Conservation (phyloP, 2,113 vertebrate species). For the Symphodus melops region DNA sequence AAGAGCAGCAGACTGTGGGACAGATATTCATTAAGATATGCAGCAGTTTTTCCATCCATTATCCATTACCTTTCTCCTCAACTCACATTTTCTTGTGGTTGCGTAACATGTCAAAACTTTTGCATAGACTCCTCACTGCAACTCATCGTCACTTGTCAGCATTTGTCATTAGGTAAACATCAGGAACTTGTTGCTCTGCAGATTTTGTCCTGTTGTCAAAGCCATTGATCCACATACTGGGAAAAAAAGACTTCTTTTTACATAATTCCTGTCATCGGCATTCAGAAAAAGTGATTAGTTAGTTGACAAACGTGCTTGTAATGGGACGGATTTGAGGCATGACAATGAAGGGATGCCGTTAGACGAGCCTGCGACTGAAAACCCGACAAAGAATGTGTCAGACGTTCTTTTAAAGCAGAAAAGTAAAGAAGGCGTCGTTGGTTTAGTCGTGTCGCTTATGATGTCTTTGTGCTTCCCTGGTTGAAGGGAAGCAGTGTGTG, state of each 20-base stretch:
- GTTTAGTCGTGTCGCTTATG: slow-evolving; percentile 14
- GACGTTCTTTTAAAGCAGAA: slow-evolving; percentile 4
- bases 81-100: too few species aligned
- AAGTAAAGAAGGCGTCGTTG: neutral
- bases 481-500: neutral
- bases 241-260: neutral
- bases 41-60: too few species aligned
- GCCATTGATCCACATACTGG: too few species aligned
- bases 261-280: neutral
- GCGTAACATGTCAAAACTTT: too few species aligned
- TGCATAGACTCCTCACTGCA: too few species aligned
- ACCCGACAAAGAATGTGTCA: slow-evolving; percentile 24
- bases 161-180: too few species aligned
- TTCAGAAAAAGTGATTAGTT: neutral
- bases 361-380: slow-evolving; percentile 2
- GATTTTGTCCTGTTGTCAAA: too few species aligned
- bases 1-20: too few species aligned
- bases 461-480: slow-evolving; percentile 5
- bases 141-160: too few species aligned
- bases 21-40: too few species aligned
- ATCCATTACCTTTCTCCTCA: too few species aligned
- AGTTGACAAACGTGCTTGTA: neutral
- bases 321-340: neutral
- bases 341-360: neutral
- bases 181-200: too few species aligned